Base-by-base conservation (phyloP, 2,888 invertebrate genomes). In the Trachelus troglodyta region DNA sequence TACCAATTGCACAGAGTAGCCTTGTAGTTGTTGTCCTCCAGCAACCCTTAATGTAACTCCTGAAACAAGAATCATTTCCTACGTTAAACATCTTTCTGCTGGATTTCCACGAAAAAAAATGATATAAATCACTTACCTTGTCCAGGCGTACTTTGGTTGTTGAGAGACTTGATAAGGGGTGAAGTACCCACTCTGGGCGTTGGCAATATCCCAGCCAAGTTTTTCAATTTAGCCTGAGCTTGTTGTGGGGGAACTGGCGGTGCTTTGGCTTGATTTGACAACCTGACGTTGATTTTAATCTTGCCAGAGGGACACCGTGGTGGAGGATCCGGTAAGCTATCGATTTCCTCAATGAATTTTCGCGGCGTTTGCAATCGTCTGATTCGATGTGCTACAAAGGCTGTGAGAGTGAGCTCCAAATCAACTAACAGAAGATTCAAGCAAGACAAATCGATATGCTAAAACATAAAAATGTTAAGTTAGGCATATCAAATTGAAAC, bases 361-460 rank as follows among this genome's bases (percentile, higher is more conserved):
- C 94, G 92, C 69, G 96, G 94, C 15, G 96, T 95, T 88, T 95
- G 95, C 82, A 96, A 94, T 87, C 95, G 94, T 77, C 95, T 94
- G 77, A 96, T 94, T 88, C 97, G 94, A 91, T 97, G 97, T 76
- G 96, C 97, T 83, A 95, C 95, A 92, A 97, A 98, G 33, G 98
- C 97, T 79, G 95, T 95, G 82, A 96, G 92, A 83, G 94, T 93
- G 73, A 93, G 92, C 90, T 95, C 95, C 91, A 96, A 92, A 90
- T 96, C 93, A 75, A 95, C 91, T 74, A 96, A 88, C 76, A 94
- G 89, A 69, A 96, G 92, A 91, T 96, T 96, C 80, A 96, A 88
- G 12, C 93, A 93, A 79, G 92, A 92, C 81, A 96, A 91, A 90
- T 95, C 94, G 79, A 96, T 92, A 88, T 95, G 93, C 95, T 96